Evolutionary conservation across 2,113 vertebrate species (phyloP).

Genomic region (Abramis brama): DNA sequence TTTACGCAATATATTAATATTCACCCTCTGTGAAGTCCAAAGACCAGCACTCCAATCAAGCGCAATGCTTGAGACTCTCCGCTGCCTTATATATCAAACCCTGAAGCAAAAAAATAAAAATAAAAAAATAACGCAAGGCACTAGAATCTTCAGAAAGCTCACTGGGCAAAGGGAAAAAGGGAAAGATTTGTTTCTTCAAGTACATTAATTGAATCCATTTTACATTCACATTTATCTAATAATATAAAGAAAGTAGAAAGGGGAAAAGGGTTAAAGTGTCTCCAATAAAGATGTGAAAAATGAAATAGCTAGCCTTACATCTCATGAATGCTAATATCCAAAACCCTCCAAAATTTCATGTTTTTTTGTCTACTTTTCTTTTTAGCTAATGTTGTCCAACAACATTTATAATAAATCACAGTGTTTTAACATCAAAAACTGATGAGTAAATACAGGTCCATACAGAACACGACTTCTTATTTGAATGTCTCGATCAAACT

Average conservation of each 20-base stretch:
- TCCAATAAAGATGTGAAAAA: conserved; percentile 82
- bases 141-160: conserved; percentile 86
- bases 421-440: conserved; percentile 96
- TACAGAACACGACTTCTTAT: conserved; percentile 81
- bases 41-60: conserved; percentile 19
- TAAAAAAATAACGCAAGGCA: conserved; percentile 81
- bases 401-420: conserved; percentile 94
- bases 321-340: conserved; percentile 68
- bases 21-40: conserved; percentile 31
- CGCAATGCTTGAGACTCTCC: conserved; percentile 22
- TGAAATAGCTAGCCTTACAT: conserved; percentile 83
- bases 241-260: conserved; percentile 90
- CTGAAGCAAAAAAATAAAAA: not conserved
- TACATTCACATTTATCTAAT: conserved; percentile 96
- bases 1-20: conserved; percentile 41
- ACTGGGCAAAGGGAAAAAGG: conserved; percentile 70
- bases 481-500: conserved; percentile 52
- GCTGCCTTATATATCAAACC: conserved; percentile 37
- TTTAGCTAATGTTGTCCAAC: conserved; percentile 93
- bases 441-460: conserved; percentile 91
- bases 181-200: conserved; percentile 87
- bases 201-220: conserved; percentile 88
- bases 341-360: conserved; percentile 82
- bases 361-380: conserved; percentile 72
- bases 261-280: conserved; percentile 85